Base-by-base conservation (phyloP, 2,888 invertebrate species). In the Parasteatoda lunata region DNA sequence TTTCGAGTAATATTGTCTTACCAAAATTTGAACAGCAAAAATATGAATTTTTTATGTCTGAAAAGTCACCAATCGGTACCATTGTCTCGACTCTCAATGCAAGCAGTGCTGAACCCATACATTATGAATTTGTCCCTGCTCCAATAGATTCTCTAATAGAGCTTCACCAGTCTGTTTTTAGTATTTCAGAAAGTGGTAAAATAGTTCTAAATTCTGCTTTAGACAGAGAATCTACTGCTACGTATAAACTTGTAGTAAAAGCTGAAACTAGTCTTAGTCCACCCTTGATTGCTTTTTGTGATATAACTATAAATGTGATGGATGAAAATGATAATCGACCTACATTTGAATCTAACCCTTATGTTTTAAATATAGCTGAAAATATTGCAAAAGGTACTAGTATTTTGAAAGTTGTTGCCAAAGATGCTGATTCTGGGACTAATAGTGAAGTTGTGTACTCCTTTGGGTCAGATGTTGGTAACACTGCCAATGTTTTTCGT, bases 281-380 rank as follows among this genome's bases (percentile, higher is more conserved):
- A 49, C 84, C 77, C 13, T 51, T 87, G 11, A 84, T 84, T 71
- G 77, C 89, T 96, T 93, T 95, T 90, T 94, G 95, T 51, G 94
- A 94, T 92, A 95, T 97, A 88, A 93, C 94, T 7, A 93, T 98
- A 82, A 95, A 96, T 92, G 95, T 98, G 85, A 94, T 96, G 89
- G 98, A 98, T 92, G 96, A 96, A 90, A 98, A 98, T 92, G 97
- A 98, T 92, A 96, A 97, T 92, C 94, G 94, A 76, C 98, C 98
- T 0, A 93, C 94, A 89, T 97, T 98, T 92, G 96, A 97, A 92
- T 89, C 90, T 9, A 80, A 88, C 47, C 96, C 96, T 91, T 98
- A 97, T 92, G 93, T 94, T 82, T 93, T 96, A 49, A 94, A 94
- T 89, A 93, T 97, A n/a, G 96, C 96, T 0, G 98, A 98, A 92